A percentile compares a stretch with the other conserved stretches of the same genome.
Evolutionary conservation across 2,888 invertebrate species (phyloP).

Genomic region (Aplocera efformata): DNA sequence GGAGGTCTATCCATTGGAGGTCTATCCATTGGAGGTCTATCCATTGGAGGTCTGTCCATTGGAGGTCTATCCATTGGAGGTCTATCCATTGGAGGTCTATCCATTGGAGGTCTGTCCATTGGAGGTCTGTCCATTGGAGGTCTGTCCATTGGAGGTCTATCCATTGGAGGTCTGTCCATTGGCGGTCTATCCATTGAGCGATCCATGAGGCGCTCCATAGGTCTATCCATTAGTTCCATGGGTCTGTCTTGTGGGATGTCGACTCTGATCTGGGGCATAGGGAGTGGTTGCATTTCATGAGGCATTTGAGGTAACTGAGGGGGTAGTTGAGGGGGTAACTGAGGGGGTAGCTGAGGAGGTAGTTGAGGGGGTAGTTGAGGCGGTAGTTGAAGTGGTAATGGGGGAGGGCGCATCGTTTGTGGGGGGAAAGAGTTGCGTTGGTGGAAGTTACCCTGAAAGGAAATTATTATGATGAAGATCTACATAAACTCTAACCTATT

Average conservation of each 20-base stretch:
- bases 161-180: slow-evolving; percentile 15
- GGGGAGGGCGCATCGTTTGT: slow-evolving; percentile 29
- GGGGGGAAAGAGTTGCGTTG: slow-evolving; percentile 53
- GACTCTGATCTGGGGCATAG: slow-evolving; percentile 13
- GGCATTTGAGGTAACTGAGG: too few relatives aligned
- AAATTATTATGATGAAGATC: background rate
- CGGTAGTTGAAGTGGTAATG: slow-evolving; percentile 36
- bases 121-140: slow-evolving; percentile 28
- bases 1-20: too few relatives aligned
- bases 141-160: slow-evolving; percentile 17
- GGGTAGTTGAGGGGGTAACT: too few relatives aligned
- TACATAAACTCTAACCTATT: too few relatives aligned
- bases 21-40: slow-evolving; percentile 19
- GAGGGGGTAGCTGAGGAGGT: too few relatives aligned
- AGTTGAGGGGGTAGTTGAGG: too few relatives aligned
- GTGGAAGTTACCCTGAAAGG: slow-evolving; percentile 56
- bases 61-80: slow-evolving; percentile 30
- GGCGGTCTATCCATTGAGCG: slow-evolving; percentile 6
- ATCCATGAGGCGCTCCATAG: background rate
- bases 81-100: slow-evolving; percentile 2
- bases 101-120: slow-evolving; percentile 22
- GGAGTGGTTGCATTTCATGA: too few relatives aligned
- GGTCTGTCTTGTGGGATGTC: slow-evolving; percentile 16
- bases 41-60: slow-evolving; percentile 40
- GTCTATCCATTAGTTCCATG: slow-evolving; percentile 7